Conservation (phyloP, 1,140 invertebrate species). For the Yoshiicerus persimilis region DNA sequence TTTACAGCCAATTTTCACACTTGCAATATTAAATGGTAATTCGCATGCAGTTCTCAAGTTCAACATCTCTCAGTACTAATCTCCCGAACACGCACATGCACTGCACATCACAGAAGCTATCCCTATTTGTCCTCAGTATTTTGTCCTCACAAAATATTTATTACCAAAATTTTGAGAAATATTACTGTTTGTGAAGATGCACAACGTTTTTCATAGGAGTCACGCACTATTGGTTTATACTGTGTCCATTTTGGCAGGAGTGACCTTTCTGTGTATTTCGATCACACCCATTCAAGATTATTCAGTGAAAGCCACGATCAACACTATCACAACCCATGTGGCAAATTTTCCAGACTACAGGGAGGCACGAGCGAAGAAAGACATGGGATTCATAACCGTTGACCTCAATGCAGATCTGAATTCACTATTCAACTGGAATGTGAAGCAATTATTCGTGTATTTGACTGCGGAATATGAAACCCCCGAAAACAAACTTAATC, state of each 20-base stretch:
- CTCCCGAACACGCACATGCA: too few relatives aligned
- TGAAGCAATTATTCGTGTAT: slow-evolving; percentile 96
- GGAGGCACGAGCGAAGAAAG: slow-evolving; percentile 88
- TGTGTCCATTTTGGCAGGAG: slow-evolving; percentile 85
- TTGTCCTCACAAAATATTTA: too few relatives aligned
- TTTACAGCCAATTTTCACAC: too few relatives aligned
- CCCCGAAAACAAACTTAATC: slow-evolving; percentile 82
- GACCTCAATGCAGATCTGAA: slow-evolving; percentile 90
- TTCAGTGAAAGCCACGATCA: slow-evolving; percentile 76
- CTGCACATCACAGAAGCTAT: too few relatives aligned
- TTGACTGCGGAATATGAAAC: slow-evolving; percentile 95
- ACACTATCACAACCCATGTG: slow-evolving; percentile 88
- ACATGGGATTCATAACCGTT: slow-evolving; percentile 92
- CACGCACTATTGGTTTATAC: slow-evolving; percentile 96
- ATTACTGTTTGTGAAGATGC: slow-evolving; percentile 73
- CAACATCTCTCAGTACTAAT: too few relatives aligned
- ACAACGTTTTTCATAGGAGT: slow-evolving; percentile 85
- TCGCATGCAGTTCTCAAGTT: too few relatives aligned
- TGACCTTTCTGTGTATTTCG: slow-evolving; percentile 94
- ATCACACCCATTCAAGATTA: slow-evolving; percentile 95
- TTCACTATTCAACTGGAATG: slow-evolving; percentile 98
- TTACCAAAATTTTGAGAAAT: too few relatives aligned
- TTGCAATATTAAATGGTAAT: too few relatives aligned
- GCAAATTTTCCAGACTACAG: slow-evolving; percentile 97
- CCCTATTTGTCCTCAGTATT: too few relatives aligned